Percentiles rank a stretch among this genome's conserved stretches.
Conservation (phyloP, 2,113 vertebrate species). For the Carettochelys insculpta region DNA sequence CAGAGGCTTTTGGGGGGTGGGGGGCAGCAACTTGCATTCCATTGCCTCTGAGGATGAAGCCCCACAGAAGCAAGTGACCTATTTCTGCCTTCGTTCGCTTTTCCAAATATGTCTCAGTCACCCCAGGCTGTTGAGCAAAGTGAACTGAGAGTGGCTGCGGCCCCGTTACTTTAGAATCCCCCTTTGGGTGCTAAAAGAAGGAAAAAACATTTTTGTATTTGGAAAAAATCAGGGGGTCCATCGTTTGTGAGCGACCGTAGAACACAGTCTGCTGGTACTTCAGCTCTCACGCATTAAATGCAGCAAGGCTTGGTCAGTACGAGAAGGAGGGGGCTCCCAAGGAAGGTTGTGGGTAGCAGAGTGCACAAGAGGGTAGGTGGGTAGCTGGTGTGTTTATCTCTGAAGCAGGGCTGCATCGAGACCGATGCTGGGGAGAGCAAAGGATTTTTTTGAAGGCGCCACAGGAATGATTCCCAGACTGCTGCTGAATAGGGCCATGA, state of each 20-base stretch:
- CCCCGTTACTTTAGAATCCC: accelerated
- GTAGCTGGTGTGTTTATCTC: background rate
- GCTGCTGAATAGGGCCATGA: background rate
- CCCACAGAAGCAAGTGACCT: background rate
- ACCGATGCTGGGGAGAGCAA: no score
- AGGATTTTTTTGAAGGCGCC: no score
- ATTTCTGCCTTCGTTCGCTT: background rate
- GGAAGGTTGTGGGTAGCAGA: background rate
- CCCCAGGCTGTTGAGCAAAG: background rate
- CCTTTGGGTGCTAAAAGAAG: background rate
- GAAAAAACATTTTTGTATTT: background rate
- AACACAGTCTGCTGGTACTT: background rate
- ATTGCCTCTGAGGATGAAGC: background rate
- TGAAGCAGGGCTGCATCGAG: background rate
- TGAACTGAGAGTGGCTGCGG: accelerated
- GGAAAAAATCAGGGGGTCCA: background rate
- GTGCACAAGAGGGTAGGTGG: background rate
- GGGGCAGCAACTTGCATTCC: background rate
- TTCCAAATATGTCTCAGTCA: background rate
- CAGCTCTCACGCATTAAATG: background rate
- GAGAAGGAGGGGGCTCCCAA: background rate
- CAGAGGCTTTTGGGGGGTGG: background rate
- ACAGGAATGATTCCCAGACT: background rate
- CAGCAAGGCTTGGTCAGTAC: background rate
- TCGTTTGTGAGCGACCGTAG: no score